Conservation (phyloP, 2,113 vertebrate genomes). For the Dryoscopus gambensis region DNA sequence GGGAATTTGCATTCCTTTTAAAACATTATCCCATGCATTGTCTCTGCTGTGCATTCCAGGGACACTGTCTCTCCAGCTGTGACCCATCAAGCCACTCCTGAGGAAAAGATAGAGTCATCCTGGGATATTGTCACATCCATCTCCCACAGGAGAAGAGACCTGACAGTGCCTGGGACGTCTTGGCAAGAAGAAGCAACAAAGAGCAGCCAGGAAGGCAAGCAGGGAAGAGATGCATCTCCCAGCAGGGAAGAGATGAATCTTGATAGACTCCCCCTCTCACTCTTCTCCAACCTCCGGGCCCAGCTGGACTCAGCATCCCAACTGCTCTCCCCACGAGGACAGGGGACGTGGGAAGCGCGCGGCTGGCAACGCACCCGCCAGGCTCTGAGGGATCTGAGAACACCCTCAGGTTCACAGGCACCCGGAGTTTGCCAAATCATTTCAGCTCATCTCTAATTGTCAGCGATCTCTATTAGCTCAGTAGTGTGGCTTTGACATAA, state of each 20-base stretch:
- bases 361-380: neutral
- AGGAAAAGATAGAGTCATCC: neutral
- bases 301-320: slow-evolving; percentile 16
- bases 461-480: slow-evolving; percentile 68
- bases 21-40: neutral
- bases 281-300: neutral
- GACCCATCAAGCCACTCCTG: neutral
- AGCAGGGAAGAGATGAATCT: neutral
- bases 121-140: neutral
- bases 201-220: neutral
- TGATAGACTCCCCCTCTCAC: slow-evolving; percentile 1
- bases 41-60: neutral
- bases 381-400: neutral
- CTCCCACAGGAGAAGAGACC: neutral
- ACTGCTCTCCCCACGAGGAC: neutral
- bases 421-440: neutral
- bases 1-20: neutral
- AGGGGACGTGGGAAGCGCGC: neutral
- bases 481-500: slow-evolving; percentile 70
- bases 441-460: slow-evolving; percentile 57
- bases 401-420: slow-evolving; percentile 17
- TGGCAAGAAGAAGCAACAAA: slow-evolving; percentile 20
- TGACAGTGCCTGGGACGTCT: slow-evolving; percentile 1
- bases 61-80: neutral
- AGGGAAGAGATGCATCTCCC: neutral